Base-by-base conservation (phyloP, 2,888 invertebrate species). In the Epinotia demarniana region DNA sequence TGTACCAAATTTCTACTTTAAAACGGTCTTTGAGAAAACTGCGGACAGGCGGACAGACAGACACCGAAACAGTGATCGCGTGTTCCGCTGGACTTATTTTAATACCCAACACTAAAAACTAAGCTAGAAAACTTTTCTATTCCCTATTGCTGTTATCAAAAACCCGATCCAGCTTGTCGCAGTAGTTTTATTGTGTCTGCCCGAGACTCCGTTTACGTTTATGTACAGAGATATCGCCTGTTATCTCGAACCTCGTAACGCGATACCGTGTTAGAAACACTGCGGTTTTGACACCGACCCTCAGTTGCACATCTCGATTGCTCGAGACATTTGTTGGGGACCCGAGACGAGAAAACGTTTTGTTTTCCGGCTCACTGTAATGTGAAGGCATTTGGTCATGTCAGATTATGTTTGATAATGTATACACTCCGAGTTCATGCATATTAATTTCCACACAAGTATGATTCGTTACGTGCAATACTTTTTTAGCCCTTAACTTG, bases 291-390 rank as follows among this genome's bases (percentile, higher is more conserved):
- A 33, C 61, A n/a, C n/a, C 18, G 49, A 53, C 66, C 58, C 46
- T 58, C 68, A 69, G 43, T 46, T 60, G 58, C 27, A 46, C 43
- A 23, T 57, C 43, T 58, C 58, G 43, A 46, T 39, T 23, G 58
- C 16, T 69, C n/a, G 58, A 58, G 68, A 69, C 58, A 43, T 58
- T 43, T 43, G 23, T 60, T 27, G 58, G 58, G 23, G 4, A 49
- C 16, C 3, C 2, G 5, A 16, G 8, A 6, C 6, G 0, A 8
- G 8, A 33, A 33, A 33, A 8, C 33, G 33, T 33, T 33, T 33
- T 33, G 33, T 33, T 33, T 33, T 33, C 33, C 6, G 33, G 1
- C 33, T 33, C 0, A 6, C 33, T 33, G 33, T 33, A 33, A 33
- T 33, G 33, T 33, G 6, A 33, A 8, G 33, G 33, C 33, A 33